Percentiles rank a stretch among this genome's conserved stretches.
These are phyloP conservation scores for Distichodus sexfasciatus DNA, from an alignment of 2,797 vertebrate genomes.

Conservation along the genomic window DNA sequence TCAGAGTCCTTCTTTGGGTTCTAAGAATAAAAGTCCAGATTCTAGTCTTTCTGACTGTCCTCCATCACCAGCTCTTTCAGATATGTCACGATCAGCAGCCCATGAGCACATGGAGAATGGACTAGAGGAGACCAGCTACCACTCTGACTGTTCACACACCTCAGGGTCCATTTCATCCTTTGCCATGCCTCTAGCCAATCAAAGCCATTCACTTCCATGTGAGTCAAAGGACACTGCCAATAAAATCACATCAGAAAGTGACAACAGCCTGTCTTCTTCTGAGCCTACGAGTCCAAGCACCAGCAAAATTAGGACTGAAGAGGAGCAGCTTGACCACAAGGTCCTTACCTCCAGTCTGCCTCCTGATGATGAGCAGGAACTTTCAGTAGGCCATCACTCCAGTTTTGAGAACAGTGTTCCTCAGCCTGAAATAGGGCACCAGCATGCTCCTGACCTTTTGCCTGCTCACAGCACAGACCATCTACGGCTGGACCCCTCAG, in stretches of 20 bases:
- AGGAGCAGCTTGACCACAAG: constrained; percentile 10
- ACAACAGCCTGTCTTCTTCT: constrained; percentile 16
- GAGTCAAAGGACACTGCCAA: constrained; percentile 56
- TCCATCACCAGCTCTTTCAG: constrained; percentile 9
- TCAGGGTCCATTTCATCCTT: constrained; percentile 44
- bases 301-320: constrained; percentile 10
- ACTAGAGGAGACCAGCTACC: constrained; percentile 37
- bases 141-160: constrained; percentile 43
- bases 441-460: constrained; percentile 73
- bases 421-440: constrained; percentile 57
- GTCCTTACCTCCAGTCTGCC: not conserved
- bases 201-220: constrained; percentile 48
- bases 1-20: not conserved
- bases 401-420: constrained; percentile 20
- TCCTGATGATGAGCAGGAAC: not conserved
- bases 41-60: constrained; percentile 17
- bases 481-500: constrained; percentile 67
- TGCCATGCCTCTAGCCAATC: constrained; percentile 17
- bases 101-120: constrained; percentile 56
- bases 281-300: constrained; percentile 33
- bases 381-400: not conserved
- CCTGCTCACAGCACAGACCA: constrained; percentile 70
- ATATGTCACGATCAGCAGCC: constrained; percentile 45
- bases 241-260: constrained; percentile 47
- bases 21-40: constrained; percentile 1